Conservation (phyloP, 2,113 vertebrate species). For the Peromyscus californicus region DNA sequence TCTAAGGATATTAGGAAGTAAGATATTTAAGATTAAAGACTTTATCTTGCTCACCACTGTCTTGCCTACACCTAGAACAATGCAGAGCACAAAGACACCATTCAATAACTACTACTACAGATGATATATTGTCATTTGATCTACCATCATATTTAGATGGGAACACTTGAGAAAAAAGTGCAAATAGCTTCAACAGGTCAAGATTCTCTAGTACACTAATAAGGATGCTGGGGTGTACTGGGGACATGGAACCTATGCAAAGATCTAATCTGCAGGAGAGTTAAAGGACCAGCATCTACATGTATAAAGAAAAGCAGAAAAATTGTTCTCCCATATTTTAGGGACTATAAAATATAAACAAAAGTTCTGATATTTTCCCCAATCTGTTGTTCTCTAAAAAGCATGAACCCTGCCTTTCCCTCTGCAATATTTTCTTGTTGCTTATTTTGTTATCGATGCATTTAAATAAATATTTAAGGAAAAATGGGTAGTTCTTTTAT, state of each 20-base stretch:
- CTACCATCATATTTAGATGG: neutral
- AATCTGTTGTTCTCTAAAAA: neutral
- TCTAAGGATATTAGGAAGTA: neutral
- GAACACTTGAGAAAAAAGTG: neutral
- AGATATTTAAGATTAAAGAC: neutral
- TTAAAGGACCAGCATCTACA: neutral
- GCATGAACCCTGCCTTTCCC: neutral
- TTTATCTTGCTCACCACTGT: neutral
- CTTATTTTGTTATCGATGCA: neutral
- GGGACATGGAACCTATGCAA: neutral
- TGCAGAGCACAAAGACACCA: neutral
- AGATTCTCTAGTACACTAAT: too few relatives aligned
- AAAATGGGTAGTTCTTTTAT: neutral
- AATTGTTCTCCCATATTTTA: neutral
- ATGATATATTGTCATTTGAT: neutral
- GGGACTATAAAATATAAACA: neutral
- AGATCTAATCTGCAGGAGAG: neutral
- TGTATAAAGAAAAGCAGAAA: neutral
- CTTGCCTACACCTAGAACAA: neutral
- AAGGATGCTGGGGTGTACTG: neutral
- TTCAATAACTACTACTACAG: neutral
- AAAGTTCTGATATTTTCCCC: neutral
- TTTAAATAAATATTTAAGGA: conserved; percentile 8
- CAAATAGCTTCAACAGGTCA: neutral
- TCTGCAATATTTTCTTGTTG: neutral